A percentile compares a stretch with the other conserved stretches of the same genome.
Evolutionary conservation across 92 coral and sea anemone genomes (phyloP).

Genomic region (Meandrina meandrites): DNA sequence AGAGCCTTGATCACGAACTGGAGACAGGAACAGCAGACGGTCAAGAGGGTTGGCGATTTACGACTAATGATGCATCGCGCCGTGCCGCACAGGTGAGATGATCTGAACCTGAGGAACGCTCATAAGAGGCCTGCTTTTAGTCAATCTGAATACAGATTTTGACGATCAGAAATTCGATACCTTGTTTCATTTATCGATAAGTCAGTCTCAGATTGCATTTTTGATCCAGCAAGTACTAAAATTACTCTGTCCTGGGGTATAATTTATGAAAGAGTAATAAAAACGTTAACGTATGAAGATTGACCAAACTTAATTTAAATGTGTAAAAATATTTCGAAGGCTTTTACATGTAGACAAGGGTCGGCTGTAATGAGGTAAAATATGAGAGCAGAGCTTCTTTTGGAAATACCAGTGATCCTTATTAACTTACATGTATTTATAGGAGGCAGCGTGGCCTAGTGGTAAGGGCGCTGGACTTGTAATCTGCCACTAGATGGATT

Average conservation of each 20-base stretch:
- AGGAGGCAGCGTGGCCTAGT: too few relatives aligned
- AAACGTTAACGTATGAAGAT: not conserved
- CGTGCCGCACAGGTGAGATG: conserved; percentile 11
- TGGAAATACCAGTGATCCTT: not conserved
- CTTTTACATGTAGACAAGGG: not conserved
- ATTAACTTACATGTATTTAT: too few relatives aligned
- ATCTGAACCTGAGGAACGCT: not conserved
- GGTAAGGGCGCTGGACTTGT: too few relatives aligned
- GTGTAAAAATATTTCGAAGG: not conserved
- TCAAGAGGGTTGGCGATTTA: conserved; percentile 19
- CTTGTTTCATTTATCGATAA: too few relatives aligned
- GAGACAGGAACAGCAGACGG: not conserved
- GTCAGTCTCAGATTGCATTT: not conserved
- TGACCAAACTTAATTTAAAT: not conserved
- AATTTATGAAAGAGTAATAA: too few relatives aligned
- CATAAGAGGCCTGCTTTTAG: not conserved
- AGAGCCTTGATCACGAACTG: not conserved
- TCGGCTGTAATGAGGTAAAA: not conserved
- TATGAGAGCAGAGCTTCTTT: not conserved
- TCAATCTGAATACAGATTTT: not conserved
- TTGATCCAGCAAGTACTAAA: not conserved
- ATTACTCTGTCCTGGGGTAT: too few relatives aligned
- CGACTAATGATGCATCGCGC: not conserved
- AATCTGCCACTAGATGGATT: too few relatives aligned
- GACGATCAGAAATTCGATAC: not conserved